A percentile compares a stretch with the other conserved stretches of the same genome.
Evolutionary conservation across 2,797 vertebrate species (phyloP).

Genomic region (Apogon hyalosoma): DNA sequence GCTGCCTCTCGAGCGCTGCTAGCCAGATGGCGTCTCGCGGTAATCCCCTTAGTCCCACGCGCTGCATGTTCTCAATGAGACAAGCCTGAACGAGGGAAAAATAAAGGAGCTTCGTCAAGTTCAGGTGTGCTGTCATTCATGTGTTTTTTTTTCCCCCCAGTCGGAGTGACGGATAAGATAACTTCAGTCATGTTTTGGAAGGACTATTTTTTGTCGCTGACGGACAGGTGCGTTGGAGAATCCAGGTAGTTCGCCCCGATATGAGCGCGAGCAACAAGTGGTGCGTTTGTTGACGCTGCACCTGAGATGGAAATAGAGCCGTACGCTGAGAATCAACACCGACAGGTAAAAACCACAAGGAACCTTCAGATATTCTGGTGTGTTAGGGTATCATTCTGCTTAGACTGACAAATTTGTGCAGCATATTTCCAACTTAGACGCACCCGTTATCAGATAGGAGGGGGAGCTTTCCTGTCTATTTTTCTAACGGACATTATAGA

Average conservation of each 20-base stretch:
- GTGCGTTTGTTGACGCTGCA: conserved; percentile 47
- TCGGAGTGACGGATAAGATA: conserved; percentile 8
- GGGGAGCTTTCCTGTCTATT: conserved; percentile 31
- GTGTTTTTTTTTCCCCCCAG: too few relatives aligned
- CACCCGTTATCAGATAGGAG: conserved; percentile 31
- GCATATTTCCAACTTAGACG: conserved; percentile 6
- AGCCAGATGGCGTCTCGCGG: conserved; percentile 74
- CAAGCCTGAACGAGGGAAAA: conserved; percentile 20
- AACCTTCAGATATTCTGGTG: conserved; percentile 20
- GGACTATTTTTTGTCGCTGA: conserved; percentile 55
- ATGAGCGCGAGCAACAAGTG: conserved; percentile 62
- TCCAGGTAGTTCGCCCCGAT: neutral
- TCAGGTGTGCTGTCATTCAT: conserved; percentile 27
- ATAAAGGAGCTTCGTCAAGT: conserved; percentile 49
- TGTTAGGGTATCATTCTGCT: conserved; percentile 45
- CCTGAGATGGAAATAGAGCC: conserved; percentile 48
- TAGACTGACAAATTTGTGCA: conserved; percentile 58
- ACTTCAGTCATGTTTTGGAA: conserved; percentile 26
- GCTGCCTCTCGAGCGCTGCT: conserved; percentile 57
- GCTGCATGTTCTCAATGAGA: conserved; percentile 62
- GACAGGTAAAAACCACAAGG: conserved; percentile 56
- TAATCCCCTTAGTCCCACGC: conserved; percentile 73
- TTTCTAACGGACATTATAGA: conserved; percentile 34
- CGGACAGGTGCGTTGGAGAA: conserved; percentile 49
- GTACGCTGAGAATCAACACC: conserved; percentile 11